Evolutionary conservation across 1,140 invertebrate species (phyloP), one percentile per base, ranked within the genome.

Genomic region (Eciton burchellii): DNA sequence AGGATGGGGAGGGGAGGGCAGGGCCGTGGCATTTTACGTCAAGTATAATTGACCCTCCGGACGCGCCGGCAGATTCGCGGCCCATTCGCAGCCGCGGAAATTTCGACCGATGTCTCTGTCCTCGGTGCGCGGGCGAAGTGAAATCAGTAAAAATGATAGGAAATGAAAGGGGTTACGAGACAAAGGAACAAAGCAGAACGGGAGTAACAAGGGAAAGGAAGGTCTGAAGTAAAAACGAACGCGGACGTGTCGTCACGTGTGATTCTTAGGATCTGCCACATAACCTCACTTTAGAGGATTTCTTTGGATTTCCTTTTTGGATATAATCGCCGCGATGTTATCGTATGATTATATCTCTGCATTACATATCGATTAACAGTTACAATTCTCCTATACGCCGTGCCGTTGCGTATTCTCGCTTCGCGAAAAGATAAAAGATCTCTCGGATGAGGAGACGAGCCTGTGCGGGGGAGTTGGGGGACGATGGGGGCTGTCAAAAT

Each of bases 31-130:
- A 57, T 60, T 72, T 59, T 57, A 49, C 66, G 14, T 41, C n/a
- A 72, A 57, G 68, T 59, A 72, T 81, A 72, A 70, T 72, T 81
- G 66, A 72, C 47, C 77, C 77, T 81, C n/a, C 45, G 63, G n/a
- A 29, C n/a, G n/a, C 41, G 12, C 19, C 41, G 77, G 9, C 29
- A 24, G 59, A 65, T 16, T 74, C n/a, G 26, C 52, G 12, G 1
- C 29, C 62, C 1, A 41, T 35, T 74, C 21, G 12, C n/a, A 59
- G 24, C 41, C 21, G n/a, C 5, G 24, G 35, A 35, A 60, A 35
- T 60, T 16, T 14, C 12, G 41, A 24, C 26, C 14, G 16, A 52
- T 41, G 35, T 6, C 35, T 35, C 6, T n/a, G n/a, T n/a, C 6
- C 35, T 2, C 35, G 35, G 35, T 3, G 35, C 35, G 35, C 35